phyloP scores from a whole-genome alignment of 2,797 vertebrate genomes.

The Distichodus sexfasciatus region DNA sequence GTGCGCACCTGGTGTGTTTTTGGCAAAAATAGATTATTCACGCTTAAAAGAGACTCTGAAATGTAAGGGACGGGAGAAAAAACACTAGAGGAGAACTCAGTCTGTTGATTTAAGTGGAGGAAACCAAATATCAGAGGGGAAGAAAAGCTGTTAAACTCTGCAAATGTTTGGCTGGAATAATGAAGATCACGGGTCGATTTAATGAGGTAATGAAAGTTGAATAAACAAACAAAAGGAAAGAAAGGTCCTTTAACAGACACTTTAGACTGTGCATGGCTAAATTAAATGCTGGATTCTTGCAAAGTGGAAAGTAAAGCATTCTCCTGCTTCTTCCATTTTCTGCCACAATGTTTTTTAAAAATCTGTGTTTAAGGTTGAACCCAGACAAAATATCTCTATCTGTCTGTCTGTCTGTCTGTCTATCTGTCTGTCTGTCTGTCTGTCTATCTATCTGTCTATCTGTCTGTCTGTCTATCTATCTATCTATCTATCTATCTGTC shows the following conservation, averaged over 20 bases:
- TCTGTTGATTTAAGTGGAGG: conserved; percentile 27
- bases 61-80: not conserved
- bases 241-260: not conserved
- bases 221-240: not conserved
- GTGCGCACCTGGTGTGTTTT: not conserved
- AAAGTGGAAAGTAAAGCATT: not conserved
- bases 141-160: conserved; percentile 12
- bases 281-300: not conserved
- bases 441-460: too few species aligned
- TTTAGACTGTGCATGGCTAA: not conserved
- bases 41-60: not conserved
- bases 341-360: too few species aligned
- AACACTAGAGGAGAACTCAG: not conserved
- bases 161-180: conserved; percentile 31
- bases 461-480: too few species aligned
- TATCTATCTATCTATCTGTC: too few species aligned
- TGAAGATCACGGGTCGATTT: conserved; percentile 14
- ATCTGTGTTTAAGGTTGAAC: too few species aligned
- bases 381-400: too few species aligned
- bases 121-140: conserved; percentile 11
- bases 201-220: not conserved
- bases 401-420: too few species aligned
- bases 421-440: too few species aligned
- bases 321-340: too few species aligned
- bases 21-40: conserved; percentile 30